Evolutionary conservation across 2,113 vertebrate genomes (phyloP).

Genomic region (Ceratotherium simum): DNA sequence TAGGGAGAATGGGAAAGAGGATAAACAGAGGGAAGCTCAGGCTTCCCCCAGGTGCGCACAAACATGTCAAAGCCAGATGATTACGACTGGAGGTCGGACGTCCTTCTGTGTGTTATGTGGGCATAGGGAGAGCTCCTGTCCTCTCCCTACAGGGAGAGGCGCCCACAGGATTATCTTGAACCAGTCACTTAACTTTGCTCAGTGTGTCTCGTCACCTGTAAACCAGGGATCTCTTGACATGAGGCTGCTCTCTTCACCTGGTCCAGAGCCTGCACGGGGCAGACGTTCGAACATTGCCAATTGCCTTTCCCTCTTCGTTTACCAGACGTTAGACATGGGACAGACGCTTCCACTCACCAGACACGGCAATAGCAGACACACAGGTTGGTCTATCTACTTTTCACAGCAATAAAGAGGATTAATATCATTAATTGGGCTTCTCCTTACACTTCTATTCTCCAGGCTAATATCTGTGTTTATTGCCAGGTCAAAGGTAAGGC

Average conservation of each 20-base stretch:
- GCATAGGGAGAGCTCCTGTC: not conserved
- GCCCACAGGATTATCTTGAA: not conserved
- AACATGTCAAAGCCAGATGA: not conserved
- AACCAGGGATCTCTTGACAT: not conserved
- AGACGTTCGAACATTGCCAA: not conserved
- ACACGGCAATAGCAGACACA: not conserved
- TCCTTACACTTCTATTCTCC: constrained; percentile 44
- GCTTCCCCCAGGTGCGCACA: not conserved
- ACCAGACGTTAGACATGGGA: not conserved
- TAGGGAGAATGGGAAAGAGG: not conserved
- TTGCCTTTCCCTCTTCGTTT: not conserved
- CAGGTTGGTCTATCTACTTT: not conserved
- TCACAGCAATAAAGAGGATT: constrained; percentile 4
- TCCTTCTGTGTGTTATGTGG: not conserved
- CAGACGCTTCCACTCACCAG: not conserved
- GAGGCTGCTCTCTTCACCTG: no score
- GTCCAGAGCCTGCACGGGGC: not conserved
- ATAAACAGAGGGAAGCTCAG: fast-evolving
- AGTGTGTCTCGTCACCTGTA: not conserved
- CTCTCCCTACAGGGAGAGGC: not conserved
- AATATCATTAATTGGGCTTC: constrained; percentile 35
- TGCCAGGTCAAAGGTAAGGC: constrained; percentile 24
- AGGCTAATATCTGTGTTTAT: constrained; percentile 55
- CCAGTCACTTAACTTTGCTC: not conserved
- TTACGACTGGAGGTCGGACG: not conserved